These are phyloP conservation scores for Drosophila trapezifrons DNA, from an alignment of 1,140 invertebrate genomes.

Conservation along the genomic window DNA sequence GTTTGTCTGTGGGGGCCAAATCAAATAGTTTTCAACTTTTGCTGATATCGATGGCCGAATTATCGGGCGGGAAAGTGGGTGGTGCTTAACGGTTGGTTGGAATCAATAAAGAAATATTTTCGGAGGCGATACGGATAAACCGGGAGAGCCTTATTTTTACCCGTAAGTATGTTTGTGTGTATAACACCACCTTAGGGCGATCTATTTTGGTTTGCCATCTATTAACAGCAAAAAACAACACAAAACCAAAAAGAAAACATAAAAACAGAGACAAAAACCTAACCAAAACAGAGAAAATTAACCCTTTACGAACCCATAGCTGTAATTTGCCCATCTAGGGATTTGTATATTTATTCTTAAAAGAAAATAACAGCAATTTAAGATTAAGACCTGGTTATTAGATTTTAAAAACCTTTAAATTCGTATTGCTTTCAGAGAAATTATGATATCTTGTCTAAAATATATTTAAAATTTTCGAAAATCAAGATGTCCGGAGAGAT, in stretches of 20 bases:
- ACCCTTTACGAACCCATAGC: background rate
- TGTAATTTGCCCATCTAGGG: too few species aligned
- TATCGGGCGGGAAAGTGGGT: constrained; percentile 8
- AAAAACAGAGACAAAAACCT: background rate
- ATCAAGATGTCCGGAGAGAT: too few species aligned
- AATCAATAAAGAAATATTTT: constrained; percentile 39
- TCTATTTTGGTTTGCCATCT: constrained; percentile 38
- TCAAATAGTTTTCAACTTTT: constrained; percentile 32
- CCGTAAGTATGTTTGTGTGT: constrained; percentile 2
- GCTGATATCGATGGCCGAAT: constrained; percentile 25
- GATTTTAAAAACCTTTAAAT: too few species aligned
- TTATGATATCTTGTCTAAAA: background rate
- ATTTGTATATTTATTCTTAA: too few species aligned
- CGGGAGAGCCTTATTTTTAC: constrained; percentile 20
- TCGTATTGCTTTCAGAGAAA: too few species aligned
- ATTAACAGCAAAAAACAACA: constrained; percentile 6
- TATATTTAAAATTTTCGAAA: background rate
- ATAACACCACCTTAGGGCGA: constrained; percentile 10
- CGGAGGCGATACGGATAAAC: background rate
- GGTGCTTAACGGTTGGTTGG: background rate
- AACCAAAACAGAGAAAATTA: constrained; percentile 1
- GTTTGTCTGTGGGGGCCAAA: constrained; percentile 28
- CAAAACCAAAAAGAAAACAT: background rate
- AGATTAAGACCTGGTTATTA: too few species aligned
- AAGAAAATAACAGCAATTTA: too few species aligned